Percentiles rank a stretch among this genome's conserved stretches.
These are phyloP conservation scores for Metopia argyrocephala DNA, from an alignment of 2,888 invertebrate species.

Conservation along the genomic window DNA sequence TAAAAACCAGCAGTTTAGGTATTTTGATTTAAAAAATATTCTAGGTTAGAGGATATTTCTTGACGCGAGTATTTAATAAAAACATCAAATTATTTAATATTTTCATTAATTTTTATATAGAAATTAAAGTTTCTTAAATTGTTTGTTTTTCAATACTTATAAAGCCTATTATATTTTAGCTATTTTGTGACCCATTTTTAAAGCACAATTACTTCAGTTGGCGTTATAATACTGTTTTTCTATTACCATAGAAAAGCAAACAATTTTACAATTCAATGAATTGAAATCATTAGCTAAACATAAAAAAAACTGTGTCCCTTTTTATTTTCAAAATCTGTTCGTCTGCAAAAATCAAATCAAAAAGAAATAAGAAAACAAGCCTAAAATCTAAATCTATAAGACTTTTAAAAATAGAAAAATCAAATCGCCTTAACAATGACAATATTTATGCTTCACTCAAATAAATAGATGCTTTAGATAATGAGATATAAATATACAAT, in stretches of 20 bases:
- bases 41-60: too few relatives aligned
- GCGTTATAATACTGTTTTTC: slow-evolving; percentile 39
- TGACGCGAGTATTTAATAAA: too few relatives aligned
- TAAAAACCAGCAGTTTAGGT: neutral
- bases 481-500: slow-evolving; percentile 61
- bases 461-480: slow-evolving; percentile 56
- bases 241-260: slow-evolving; percentile 16
- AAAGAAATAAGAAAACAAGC: slow-evolving; percentile 9
- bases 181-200: slow-evolving; percentile 10
- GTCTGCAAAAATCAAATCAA: neutral
- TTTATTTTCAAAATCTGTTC: neutral
- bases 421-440: slow-evolving; percentile 23
- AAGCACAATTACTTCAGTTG: neutral
- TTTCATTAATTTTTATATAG: neutral
- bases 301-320: slow-evolving; percentile 10
- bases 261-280: slow-evolving; percentile 61
- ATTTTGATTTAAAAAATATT: too few relatives aligned
- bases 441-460: slow-evolving; percentile 23
- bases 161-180: neutral
- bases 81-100: too few relatives aligned
- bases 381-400: slow-evolving; percentile 46
- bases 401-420: slow-evolving; percentile 10
- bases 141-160: too few relatives aligned
- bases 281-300: slow-evolving; percentile 58
- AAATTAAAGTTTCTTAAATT: neutral